Evolutionary conservation across 1,140 invertebrate species (phyloP).

Genomic region (Lepeophtheirus salmonis): DNA sequence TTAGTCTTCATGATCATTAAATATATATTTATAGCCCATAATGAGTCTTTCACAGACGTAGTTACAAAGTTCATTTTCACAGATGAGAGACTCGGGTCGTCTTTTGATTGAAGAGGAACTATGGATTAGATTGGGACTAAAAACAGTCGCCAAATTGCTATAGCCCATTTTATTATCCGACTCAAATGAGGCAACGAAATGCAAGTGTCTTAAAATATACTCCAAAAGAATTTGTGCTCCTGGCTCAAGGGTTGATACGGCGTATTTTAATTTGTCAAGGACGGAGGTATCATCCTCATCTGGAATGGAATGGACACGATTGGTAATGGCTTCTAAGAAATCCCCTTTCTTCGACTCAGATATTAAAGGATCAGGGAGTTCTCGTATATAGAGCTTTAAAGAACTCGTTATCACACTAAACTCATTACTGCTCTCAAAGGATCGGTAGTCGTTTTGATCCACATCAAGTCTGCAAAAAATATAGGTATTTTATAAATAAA

Average conservation of each 20-base stretch:
- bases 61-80: background rate
- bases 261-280: background rate
- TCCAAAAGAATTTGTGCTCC: background rate
- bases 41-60: background rate
- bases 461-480: background rate
- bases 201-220: background rate
- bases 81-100: background rate
- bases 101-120: background rate
- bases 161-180: slow-evolving; percentile 7
- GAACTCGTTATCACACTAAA: background rate
- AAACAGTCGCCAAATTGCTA: background rate
- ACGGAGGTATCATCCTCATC: background rate
- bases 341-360: background rate
- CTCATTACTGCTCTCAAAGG: slow-evolving; percentile 1
- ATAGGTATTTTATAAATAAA: too few species aligned
- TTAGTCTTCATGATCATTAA: background rate
- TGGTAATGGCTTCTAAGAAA: background rate
- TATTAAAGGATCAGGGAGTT: background rate
- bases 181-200: background rate
- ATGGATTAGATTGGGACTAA: slow-evolving; percentile 8
- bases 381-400: slow-evolving; percentile 6
- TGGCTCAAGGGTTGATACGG: background rate
- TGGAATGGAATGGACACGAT: background rate
- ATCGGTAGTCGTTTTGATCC: slow-evolving; percentile 4
- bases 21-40: background rate